Base-by-base conservation (phyloP, 2,113 vertebrate species). In the Peromyscus californicus region DNA sequence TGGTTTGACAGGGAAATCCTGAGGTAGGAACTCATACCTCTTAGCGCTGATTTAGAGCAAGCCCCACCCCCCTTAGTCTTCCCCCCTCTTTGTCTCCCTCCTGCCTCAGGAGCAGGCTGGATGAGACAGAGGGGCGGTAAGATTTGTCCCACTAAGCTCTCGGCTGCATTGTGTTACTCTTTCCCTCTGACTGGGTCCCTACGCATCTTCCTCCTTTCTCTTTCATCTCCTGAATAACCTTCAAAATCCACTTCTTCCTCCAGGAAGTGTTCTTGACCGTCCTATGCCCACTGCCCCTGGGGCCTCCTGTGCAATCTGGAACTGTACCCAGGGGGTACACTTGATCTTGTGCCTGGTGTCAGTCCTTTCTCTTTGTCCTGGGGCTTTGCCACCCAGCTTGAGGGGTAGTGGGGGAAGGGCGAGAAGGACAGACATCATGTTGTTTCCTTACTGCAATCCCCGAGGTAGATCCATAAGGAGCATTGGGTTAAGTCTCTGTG, bases 261-360 rank as follows among this genome's bases (percentile, higher is more conserved):
- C 5, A 42, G 54, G 61, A 93, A 90, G 90, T 70, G 8, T 57
- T 88, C 45, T 24, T 11, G 36, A 51, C 17, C 12, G 36, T 24
- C 24, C n/a, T 9, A 0, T 61, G 12, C 7, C 8, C 2, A 5
- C 10, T 1, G 39, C 29, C 29, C 80, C 61, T 78, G 33, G 48
- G 92, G 78, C n/a, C 5, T 39, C 57, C 74, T 82, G 11, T 19
- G 67, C 7, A 21, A 5, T 39, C 42, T 51, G 33, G 79, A 39
- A 31, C 16, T 1, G 5, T 5, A 9, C 0, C 1, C 1, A 9
- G 5, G 57, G 26, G 36, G 7, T 33, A 22, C 21, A 19, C 69
- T 61, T 67, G 76, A 31, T 51, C 65, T 42, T 29, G 54, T 70
- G 57, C 29, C 39, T 6, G 17, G 29, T n/a, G 17, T 75, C 31